Evolutionary conservation across 2,888 invertebrate genomes (phyloP), one percentile per base, ranked within the genome.

Genomic region (Hirtodrosophila histrioides): DNA sequence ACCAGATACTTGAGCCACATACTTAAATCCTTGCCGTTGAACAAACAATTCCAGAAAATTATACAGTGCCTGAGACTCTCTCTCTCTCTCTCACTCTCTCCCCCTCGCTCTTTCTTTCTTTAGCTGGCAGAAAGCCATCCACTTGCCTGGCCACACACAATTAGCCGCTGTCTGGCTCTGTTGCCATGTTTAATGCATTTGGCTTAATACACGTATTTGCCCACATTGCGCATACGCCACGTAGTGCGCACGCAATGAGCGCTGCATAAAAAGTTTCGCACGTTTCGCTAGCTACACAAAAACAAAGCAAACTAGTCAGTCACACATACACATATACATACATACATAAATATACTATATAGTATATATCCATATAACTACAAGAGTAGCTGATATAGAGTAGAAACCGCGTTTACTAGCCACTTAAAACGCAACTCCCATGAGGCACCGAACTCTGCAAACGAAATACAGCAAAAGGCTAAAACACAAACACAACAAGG

Each of bases 341-440:
- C n/a, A n/a, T n/a, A n/a, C n/a, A 8, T 31, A 31, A 7, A 31
- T 6, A 8, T 31, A 5, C 1, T 8, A 9, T 31, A 31, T 31
- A 31, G 1, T 31, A 31, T 31, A 31, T 9, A 31, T 17, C 17
- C 9, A 31, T 31, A 31, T 27, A 27, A 27, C 4, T 27, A 27
- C 6, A 27, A 4, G 9, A 31, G 31, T 31, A 31, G 31, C 31
- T 31, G 31, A 45, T 53, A 37, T 49, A 44, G 49, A 60, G 41
- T 39, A 68, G 61, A 29, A 75, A 64, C 69, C 81, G 72, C 87
- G 55, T 82, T 87, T 82, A 82, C 77, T 78, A 60, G 77, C 72
- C 86, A 68, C 86, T 87, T 82, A 69, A 75, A 78, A 57, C 56
- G 65, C 68, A 85, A 87, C 83, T 85, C 86, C 87, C 81, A 62